Base-by-base conservation (phyloP, 2,888 invertebrate species). In the Priapulus caudatus region DNA sequence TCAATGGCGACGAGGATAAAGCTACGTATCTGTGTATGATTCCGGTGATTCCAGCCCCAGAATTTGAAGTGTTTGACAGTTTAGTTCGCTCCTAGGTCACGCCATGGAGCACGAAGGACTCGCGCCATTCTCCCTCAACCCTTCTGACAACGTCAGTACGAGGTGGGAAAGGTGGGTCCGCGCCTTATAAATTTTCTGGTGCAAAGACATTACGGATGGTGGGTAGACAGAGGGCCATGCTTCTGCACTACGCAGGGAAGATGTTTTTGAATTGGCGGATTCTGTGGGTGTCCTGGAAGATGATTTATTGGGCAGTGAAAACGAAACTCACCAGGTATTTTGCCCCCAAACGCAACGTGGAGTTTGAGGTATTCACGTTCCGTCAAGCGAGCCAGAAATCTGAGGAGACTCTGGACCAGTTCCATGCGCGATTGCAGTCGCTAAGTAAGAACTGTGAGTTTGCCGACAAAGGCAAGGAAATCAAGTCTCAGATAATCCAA, bases 241-340 rank as follows among this genome's bases (percentile, higher is more conserved):
- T 33, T 33, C 33, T 33, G 10, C 33, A 33, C 33, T 33, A 33
- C 33, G 33, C 33, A 33, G 33, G 33, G 33, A 33, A n/a, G 33
- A 33, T 10, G 33, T 33, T 33, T 33, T 33, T n/a, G 33, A 33
- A 33, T n/a, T 33, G n/a, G n/a, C 10, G 10, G 33, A 33, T 10
- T 33, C 33, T 10, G 10, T 33, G 33, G 33, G 33, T 10, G n/a
- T 33, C 10, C 10, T 33, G 10, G 33, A 33, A 33, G 10, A 33
- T n/a, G 33, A 33, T 10, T 33, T 33, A 10, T 33, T 10, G 10
- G 10, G 33, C 10, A 10, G n/a, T n/a, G 10, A 10, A 10, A 33
- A 10, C 10, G 10, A 10, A 10, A n/a, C 33, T 33, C 10, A 33
- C 33, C 10, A n/a, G n/a, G 33, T 33, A 33, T n/a, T 33, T 10